A percentile compares a stretch with the other conserved stretches of the same genome.
phyloP scores from a whole-genome alignment of 2,113 vertebrate genomes.

The Chaetorhynchus papuensis region DNA sequence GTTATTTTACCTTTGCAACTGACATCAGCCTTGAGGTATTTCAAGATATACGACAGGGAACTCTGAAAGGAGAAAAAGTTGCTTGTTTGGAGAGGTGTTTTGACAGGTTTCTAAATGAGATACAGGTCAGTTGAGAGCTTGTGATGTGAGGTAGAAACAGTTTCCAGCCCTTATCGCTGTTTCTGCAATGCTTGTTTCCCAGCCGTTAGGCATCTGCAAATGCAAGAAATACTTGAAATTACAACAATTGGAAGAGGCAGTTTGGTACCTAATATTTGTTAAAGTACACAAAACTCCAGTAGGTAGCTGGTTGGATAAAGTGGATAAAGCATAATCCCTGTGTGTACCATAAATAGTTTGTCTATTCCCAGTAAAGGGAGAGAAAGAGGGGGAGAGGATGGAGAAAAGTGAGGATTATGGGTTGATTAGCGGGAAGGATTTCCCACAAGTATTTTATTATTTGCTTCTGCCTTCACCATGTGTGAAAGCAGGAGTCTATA shows the following conservation, averaged over 20 bases:
- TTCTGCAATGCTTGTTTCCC: not conserved
- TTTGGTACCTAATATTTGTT: slow-evolving; percentile 33
- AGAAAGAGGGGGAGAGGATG: not conserved
- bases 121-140: not conserved
- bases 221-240: slow-evolving; percentile 23
- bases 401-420: not conserved
- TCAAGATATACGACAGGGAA: not conserved
- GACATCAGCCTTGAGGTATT: not conserved
- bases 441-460: not conserved
- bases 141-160: not conserved
- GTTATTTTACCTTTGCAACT: not conserved
- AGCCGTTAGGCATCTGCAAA: slow-evolving; percentile 4
- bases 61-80: not conserved
- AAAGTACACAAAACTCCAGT: not conserved
- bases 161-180: not conserved
- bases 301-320: not conserved
- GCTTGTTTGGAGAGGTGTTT: not conserved
- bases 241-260: slow-evolving; percentile 19
- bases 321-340: slow-evolving; percentile 5
- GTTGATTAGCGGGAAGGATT: not conserved
- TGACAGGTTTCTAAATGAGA: not conserved
- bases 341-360: not conserved
- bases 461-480: not conserved
- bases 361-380: not conserved
- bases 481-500: not conserved